Conservation (phyloP, 2,888 invertebrate genomes). For the Pheosia gnoma region DNA sequence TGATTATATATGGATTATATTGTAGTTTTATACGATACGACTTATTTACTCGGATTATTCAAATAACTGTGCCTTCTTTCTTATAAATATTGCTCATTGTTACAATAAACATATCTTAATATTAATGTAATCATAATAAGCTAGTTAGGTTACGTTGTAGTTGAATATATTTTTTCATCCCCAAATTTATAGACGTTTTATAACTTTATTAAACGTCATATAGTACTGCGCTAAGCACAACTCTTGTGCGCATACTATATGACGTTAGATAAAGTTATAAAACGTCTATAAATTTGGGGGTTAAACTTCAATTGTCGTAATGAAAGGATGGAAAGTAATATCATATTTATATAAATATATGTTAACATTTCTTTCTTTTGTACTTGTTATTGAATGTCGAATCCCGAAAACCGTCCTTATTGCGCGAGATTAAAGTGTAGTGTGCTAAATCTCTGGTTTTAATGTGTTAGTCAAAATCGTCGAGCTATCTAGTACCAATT, state of each 20-base stretch:
- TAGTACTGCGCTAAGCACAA: no score
- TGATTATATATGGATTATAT: conserved; percentile 35
- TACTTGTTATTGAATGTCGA: conserved; percentile 46
- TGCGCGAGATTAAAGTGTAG: conserved; percentile 18
- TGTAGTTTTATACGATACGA: conserved; percentile 49
- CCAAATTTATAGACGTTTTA: no score
- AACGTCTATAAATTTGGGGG: no score
- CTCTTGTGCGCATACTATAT: no score
- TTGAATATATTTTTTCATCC: conserved; percentile 41
- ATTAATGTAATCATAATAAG: conserved; percentile 41
- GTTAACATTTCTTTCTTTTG: conserved; percentile 44
- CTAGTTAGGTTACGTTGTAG: conserved; percentile 33
- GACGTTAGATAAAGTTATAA: no score
- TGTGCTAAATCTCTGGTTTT: conserved; percentile 21
- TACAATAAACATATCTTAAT: conserved; percentile 51
- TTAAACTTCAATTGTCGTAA: conserved; percentile 37
- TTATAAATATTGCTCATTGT: conserved; percentile 64
- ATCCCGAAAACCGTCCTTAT: conserved; percentile 56
- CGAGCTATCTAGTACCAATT: conserved; percentile 52
- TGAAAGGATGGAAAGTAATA: conserved; percentile 28
- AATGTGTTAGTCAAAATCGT: conserved; percentile 59
- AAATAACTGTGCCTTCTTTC: conserved; percentile 54
- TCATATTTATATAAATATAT: conserved; percentile 31
- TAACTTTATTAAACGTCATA: no score
- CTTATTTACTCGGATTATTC: conserved; percentile 47